Conservation (phyloP, 2,113 vertebrate genomes). For the Cavia porcellus region DNA sequence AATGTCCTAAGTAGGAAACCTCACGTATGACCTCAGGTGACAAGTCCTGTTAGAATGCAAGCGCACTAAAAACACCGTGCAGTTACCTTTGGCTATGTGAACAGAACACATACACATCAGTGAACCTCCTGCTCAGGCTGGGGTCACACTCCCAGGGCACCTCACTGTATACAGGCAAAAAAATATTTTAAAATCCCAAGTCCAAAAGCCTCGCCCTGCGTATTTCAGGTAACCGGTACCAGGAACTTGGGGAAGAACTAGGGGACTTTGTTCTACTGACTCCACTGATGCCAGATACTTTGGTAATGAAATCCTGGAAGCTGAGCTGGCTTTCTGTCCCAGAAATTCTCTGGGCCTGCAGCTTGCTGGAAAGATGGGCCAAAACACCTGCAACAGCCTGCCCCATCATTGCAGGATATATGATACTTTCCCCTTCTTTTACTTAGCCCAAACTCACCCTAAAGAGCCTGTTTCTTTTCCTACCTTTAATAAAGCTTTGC, state of each 20-base stretch:
- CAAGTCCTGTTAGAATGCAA: not conserved
- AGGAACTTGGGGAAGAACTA: not conserved
- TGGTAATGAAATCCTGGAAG: not conserved
- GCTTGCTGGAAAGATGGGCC: not conserved
- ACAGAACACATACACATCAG: not conserved
- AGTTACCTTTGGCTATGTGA: not conserved
- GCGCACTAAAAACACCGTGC: not conserved
- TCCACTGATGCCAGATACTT: not conserved
- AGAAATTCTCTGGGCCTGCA: not conserved
- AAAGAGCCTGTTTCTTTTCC: not conserved
- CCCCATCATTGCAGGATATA: not conserved
- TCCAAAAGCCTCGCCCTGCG: not conserved
- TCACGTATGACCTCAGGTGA: not conserved
- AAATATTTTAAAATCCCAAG: not conserved
- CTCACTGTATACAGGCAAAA: not conserved
- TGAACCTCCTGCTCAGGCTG: not conserved
- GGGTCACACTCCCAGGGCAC: not conserved
- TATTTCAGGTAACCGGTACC: not conserved
- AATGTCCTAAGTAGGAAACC: not conserved
- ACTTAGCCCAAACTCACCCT: not conserved
- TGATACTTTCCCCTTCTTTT: not conserved
- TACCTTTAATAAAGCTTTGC: not conserved
- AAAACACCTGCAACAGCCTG: not conserved
- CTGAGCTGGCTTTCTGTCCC: not conserved
- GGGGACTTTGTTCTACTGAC: not conserved